Conservation (phyloP, 2,113 vertebrate genomes). For the Pithys albifrons region DNA sequence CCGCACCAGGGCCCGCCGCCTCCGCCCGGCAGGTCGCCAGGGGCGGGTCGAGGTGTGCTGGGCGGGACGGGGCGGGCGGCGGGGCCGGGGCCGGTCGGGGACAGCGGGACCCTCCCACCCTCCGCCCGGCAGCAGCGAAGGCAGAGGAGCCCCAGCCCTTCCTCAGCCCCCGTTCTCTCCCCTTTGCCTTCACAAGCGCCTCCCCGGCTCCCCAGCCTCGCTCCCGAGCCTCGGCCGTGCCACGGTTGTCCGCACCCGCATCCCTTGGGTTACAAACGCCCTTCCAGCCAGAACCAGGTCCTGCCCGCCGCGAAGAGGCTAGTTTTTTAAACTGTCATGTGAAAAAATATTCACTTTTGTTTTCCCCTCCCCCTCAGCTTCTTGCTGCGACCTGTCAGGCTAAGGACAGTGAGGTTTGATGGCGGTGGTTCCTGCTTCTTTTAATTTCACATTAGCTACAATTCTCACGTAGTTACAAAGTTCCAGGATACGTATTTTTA, state of each 20-base stretch:
- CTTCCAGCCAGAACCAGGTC: background rate
- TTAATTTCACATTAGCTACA: background rate
- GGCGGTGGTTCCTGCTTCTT: background rate
- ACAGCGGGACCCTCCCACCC: background rate
- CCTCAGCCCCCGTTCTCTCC: too few relatives aligned
- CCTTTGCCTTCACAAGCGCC: rapidly evolving
- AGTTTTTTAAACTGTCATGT: rapidly evolving
- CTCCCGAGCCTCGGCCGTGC: background rate
- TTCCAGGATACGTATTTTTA: rapidly evolving
- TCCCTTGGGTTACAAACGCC: background rate
- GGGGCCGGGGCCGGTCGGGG: background rate
- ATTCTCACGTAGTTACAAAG: background rate
- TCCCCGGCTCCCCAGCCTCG: background rate
- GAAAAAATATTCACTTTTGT: background rate
- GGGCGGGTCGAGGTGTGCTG: background rate
- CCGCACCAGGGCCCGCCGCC: background rate
- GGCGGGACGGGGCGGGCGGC: background rate
- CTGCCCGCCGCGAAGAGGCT: background rate
- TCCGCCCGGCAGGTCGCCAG: background rate
- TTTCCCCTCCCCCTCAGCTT: background rate
- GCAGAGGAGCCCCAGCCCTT: rapidly evolving
- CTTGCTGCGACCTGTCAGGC: background rate
- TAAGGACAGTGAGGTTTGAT: rapidly evolving
- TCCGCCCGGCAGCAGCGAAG: rapidly evolving
- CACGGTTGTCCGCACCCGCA: rapidly evolving